A percentile compares a stretch with the other conserved stretches of the same genome.
phyloP scores from a whole-genome alignment of 2,888 invertebrate species.

The Syritta pipiens region DNA sequence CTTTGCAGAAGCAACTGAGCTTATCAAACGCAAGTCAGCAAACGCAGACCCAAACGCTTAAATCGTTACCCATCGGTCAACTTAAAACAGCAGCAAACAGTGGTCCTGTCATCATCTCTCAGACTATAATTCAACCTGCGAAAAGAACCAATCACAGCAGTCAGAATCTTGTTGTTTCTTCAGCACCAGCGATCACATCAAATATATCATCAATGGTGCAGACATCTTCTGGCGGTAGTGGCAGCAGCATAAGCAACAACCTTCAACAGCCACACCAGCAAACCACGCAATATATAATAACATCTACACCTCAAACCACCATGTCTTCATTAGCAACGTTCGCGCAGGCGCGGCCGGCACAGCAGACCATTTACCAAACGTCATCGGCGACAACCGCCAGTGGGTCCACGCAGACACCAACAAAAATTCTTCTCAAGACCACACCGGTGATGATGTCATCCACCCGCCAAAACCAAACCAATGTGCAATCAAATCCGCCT shows the following conservation, averaged over 20 bases:
- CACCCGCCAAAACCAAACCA: constrained; percentile 72
- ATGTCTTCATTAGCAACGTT: constrained; percentile 77
- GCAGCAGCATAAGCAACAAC: constrained; percentile 58
- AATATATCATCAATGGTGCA: constrained; percentile 55
- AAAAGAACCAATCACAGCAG: constrained; percentile 71
- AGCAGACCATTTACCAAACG: constrained; percentile 76
- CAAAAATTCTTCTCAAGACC: constrained; percentile 79
- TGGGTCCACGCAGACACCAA: constrained; percentile 74
- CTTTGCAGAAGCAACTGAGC: constrained; percentile 50
- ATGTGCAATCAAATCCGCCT: constrained; percentile 76
- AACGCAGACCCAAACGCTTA: constrained; percentile 76
- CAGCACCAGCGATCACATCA: constrained; percentile 52
- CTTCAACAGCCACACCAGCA: constrained; percentile 70
- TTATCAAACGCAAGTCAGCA: constrained; percentile 68
- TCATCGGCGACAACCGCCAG: constrained; percentile 70
- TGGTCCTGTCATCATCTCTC: constrained; percentile 78
- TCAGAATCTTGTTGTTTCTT: constrained; percentile 49
- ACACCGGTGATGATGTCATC: constrained; percentile 76
- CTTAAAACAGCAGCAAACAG: constrained; percentile 76
- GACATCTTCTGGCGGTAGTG: constrained; percentile 19
- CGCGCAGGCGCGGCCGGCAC: constrained; percentile 74
- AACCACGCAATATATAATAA: constrained; percentile 76
- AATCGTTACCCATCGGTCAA: constrained; percentile 77
- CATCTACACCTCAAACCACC: constrained; percentile 73
- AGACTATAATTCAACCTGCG: constrained; percentile 79